Conservation (phyloP, 2,888 invertebrate genomes). For the Cosmorhoe ocellata region DNA sequence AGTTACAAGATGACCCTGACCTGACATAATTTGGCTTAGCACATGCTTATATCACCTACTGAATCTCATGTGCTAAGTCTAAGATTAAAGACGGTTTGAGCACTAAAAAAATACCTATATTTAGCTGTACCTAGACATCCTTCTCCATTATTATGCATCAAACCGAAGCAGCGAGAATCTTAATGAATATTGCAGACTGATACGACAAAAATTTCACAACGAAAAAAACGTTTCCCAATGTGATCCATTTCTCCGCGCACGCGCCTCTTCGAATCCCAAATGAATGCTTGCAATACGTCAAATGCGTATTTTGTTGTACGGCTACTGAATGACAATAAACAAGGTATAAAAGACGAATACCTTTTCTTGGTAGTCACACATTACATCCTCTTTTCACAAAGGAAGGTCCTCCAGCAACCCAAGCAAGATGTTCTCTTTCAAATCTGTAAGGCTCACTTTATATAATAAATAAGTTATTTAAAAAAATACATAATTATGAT, state of each 20-base stretch:
- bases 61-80: too few species aligned
- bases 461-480: not conserved
- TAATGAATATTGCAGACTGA: slow-evolving; percentile 33
- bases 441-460: slow-evolving; percentile 64
- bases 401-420: slow-evolving; percentile 68
- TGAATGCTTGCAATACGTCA: slow-evolving; percentile 70
- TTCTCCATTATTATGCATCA: slow-evolving; percentile 15
- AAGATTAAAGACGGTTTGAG: too few species aligned
- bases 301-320: slow-evolving; percentile 68
- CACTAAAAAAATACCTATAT: not conserved
- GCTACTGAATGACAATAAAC: slow-evolving; percentile 72
- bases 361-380: slow-evolving; percentile 65
- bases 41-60: too few species aligned
- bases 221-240: slow-evolving; percentile 61
- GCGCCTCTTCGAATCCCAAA: slow-evolving; percentile 74
- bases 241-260: slow-evolving; percentile 76
- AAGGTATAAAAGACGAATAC: slow-evolving; percentile 68
- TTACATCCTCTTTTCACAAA: slow-evolving; percentile 67
- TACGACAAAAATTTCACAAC: slow-evolving; percentile 59
- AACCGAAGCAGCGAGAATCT: slow-evolving; percentile 19
- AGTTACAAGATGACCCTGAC: too few species aligned
- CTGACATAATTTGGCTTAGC: too few species aligned
- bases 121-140: not conserved
- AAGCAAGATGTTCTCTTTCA: slow-evolving; percentile 77
- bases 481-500: too few species aligned